Base-by-base conservation (phyloP, 2,888 invertebrate genomes). In the Caenorhabditis sinica region DNA sequence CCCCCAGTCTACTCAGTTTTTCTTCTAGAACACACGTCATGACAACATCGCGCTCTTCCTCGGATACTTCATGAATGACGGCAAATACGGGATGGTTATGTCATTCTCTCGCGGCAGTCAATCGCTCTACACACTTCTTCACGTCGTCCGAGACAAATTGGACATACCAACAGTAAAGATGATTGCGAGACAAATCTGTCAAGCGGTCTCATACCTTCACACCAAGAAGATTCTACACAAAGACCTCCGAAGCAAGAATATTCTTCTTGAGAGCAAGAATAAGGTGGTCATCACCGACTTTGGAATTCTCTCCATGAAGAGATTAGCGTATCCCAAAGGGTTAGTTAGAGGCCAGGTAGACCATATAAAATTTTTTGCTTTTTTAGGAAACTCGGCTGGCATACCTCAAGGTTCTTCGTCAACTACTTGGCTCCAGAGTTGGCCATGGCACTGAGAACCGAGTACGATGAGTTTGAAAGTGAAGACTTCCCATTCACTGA, bases 271-370 rank as follows among this genome's bases (percentile, higher is more conserved):
- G 61, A 87, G 87, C 71, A 87, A 88, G 71, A 87, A 86, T 82
- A 97, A 97, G 94, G 97, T 98, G 89, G 96, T 98, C 90, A 98
- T 99, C 93, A 97, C 98, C 0, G 99, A 99, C 94, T 99, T 98
- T 93, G 98, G 98, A 13, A 95, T 99, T 80, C 97, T 98, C 94
- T 97, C 97, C 93, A 97, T 98, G 91, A 97, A 97, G 63, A 97
- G 97, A 94, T 95, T 98, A 79, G 96, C 82, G 2, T 79, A 86
- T 69, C 92, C 91, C 0, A 73, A 80, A 74, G 73, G 81, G 88
- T 88, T 45, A 43, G 9, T 23, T 20, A 25, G 5, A 28, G 25
- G 17, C 1, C 43, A 53, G n/a, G 2, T 6, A 8, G 25, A 49
- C 28, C 36, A 17, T 6, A 9, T 49, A 13, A 0, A 1, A 23